phyloP scores from a whole-genome alignment of 2,113 vertebrate genomes.

The Solea senegalensis region DNA sequence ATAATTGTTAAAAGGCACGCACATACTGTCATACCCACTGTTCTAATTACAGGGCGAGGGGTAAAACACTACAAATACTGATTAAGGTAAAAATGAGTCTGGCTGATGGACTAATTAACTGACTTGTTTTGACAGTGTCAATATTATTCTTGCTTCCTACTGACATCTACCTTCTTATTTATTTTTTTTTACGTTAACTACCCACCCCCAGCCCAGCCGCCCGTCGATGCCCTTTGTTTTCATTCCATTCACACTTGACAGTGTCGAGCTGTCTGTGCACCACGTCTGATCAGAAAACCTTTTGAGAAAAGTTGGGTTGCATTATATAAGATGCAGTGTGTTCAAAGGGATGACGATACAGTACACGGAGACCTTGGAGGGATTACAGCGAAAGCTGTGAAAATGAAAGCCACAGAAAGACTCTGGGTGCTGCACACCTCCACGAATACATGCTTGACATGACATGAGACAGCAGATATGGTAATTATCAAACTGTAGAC shows the following conservation, averaged over 20 bases:
- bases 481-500: too few species aligned
- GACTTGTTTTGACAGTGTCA: constrained; percentile 50
- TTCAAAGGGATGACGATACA: background rate
- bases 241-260: too few species aligned
- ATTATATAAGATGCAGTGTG: constrained; percentile 21
- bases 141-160: constrained; percentile 26
- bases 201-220: too few species aligned
- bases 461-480: background rate
- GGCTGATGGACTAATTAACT: constrained; percentile 30
- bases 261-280: background rate
- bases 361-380: background rate
- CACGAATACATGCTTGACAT: constrained; percentile 1
- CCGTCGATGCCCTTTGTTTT: too few species aligned
- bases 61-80: constrained; percentile 48
- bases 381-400: background rate
- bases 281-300: constrained; percentile 32
- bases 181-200: background rate
- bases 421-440: constrained; percentile 1
- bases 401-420: constrained; percentile 15
- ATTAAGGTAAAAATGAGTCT: constrained; percentile 23
- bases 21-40: constrained; percentile 65
- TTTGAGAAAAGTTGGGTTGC: background rate
- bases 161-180: constrained; percentile 29
- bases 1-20: constrained; percentile 74
- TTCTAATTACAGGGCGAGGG: constrained; percentile 57